Base-by-base conservation (phyloP, 2,888 invertebrate genomes). In the Cerastoderma edule region DNA sequence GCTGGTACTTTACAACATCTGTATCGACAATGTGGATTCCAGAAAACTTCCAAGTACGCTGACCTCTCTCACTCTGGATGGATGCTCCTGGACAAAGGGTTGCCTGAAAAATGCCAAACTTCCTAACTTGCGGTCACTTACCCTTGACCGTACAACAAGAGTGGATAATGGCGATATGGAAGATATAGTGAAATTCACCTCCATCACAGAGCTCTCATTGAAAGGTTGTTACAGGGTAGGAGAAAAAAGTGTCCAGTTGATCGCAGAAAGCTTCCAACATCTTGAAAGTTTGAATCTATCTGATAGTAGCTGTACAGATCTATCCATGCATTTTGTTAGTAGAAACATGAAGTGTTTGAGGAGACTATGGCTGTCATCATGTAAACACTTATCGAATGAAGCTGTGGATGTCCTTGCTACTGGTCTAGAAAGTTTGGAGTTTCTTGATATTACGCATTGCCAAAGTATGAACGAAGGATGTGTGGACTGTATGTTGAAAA, bases 241-340 rank as follows among this genome's bases (percentile, higher is more conserved):
- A 28, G 86, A 83, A 2, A 39, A 56, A 27, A 84, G 86, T 22
- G 50, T 89, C 8, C 72, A 81, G 67, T 66, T 75, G 10, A 56
- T 88, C 22, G 78, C 84, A 13, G 84, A 80, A 60, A 72, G 82
- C 24, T 63, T 87, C 33, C 68, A 71, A 3, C 44, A 72, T 1
- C 69, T 89, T 5, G 75, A 76, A 44, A 33, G 33, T 1, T 72
- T 89, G 30, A 83, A 86, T 46, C 63, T 89, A 1, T 72, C 66
- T 4, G 63, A 71, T 5, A 84, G 84, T 13, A 57, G 32, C 13
- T 67, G 83, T 19, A 76, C 84, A n/a, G 86, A 89, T 44, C 72
- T 88, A 27, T 79, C 83, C 2, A 30, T 87, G n/a, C 89, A 89
- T 75, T 87, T 87, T 68, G 81, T 89, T 28, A 67, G 76, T 64